These are phyloP conservation scores for Neosalanx taihuensis DNA, from an alignment of 2,797 vertebrate species.

Conservation along the genomic window DNA sequence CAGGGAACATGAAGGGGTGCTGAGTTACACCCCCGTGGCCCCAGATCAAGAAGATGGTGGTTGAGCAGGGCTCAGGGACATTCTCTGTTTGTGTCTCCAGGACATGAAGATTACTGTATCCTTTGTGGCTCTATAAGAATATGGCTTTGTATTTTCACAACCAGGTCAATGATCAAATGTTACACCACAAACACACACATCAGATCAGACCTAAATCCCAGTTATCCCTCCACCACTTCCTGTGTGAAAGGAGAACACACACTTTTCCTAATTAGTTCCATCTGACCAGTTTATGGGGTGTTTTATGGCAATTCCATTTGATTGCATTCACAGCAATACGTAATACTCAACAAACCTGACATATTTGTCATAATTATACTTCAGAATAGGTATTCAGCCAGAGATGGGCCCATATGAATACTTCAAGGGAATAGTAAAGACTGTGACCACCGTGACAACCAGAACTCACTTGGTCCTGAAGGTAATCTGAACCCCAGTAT, in stretches of 20 bases:
- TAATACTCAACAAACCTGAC: no score
- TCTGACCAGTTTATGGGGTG: not conserved
- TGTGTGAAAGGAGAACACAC: no score
- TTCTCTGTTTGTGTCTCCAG: not conserved
- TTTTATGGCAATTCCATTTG: not conserved
- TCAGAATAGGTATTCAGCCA: not conserved
- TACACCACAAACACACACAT: no score
- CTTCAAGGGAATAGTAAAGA: no score
- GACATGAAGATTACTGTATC: not conserved
- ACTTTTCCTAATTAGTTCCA: no score
- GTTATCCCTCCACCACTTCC: no score
- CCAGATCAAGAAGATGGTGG: slow-evolving; percentile 33
- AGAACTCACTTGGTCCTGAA: slow-evolving; percentile 28
- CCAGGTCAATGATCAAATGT: not conserved
- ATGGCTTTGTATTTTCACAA: not conserved
- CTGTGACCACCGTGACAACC: slow-evolving; percentile 5
- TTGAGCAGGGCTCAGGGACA: slow-evolving; percentile 26
- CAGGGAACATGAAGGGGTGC: slow-evolving; percentile 24
- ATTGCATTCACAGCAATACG: not conserved
- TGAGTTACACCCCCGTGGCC: slow-evolving; percentile 5
- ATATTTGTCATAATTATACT: no score
- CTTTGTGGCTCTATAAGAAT: not conserved
- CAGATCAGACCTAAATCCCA: no score
- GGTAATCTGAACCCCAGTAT: slow-evolving; percentile 56
- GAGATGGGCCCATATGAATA: not conserved